A percentile compares a stretch with the other conserved stretches of the same genome.
phyloP scores from a whole-genome alignment of 2,113 vertebrate genomes.

The Trematocara macrostoma region DNA sequence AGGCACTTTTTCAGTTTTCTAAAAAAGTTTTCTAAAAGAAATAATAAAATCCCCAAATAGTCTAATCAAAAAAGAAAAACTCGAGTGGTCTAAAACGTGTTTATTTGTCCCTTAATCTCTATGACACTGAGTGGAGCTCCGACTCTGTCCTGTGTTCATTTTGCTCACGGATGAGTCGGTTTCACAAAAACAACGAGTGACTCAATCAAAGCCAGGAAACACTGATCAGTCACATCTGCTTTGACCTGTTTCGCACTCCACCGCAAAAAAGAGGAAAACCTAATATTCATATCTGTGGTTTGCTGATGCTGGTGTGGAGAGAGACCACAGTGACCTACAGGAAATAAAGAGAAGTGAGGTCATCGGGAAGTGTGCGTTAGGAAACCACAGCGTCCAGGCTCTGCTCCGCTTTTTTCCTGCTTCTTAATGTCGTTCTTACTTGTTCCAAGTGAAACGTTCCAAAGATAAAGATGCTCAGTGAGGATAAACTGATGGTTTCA shows the following conservation, averaged over 20 bases:
- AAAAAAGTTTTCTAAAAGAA: accelerated
- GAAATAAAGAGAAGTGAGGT: not conserved
- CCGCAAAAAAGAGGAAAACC: not conserved
- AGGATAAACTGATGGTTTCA: not conserved
- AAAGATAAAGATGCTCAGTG: not conserved
- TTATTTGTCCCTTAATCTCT: accelerated
- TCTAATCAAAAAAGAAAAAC: not conserved
- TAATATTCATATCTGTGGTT: not conserved
- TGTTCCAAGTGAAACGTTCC: accelerated
- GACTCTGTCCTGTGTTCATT: not conserved
- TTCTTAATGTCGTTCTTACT: not conserved
- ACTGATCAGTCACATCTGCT: not conserved
- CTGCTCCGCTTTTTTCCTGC: accelerated
- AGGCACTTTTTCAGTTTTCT: not conserved
- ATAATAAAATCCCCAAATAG: not conserved
- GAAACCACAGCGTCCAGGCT: not conserved
- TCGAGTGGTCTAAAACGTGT: accelerated
- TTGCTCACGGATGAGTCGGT: not conserved
- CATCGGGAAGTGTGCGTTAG: not conserved
- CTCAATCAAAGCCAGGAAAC: not conserved
- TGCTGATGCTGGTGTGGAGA: not conserved
- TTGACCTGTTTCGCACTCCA: accelerated
- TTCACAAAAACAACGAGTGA: not conserved
- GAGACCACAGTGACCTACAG: not conserved
- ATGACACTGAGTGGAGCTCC: not conserved